These are phyloP conservation scores for Todus mexicanus DNA, from an alignment of 2,797 vertebrate species.

Conservation along the genomic window DNA sequence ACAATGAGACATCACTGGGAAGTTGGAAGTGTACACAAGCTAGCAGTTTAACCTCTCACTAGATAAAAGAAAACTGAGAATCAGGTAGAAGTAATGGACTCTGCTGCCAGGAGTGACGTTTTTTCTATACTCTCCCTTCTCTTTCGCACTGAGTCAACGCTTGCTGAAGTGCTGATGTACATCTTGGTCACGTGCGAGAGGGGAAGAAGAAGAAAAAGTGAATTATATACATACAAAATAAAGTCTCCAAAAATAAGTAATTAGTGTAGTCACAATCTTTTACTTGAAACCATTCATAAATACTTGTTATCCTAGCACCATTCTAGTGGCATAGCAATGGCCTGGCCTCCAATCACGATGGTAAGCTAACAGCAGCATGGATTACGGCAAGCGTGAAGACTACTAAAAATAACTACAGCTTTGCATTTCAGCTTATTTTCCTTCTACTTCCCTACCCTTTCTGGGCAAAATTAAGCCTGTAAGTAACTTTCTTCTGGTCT, in stretches of 20 bases:
- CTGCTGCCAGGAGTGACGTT: background rate
- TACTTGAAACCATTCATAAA: background rate
- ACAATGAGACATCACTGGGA: background rate
- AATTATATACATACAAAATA: background rate
- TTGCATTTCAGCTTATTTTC: background rate
- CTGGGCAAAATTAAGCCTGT: background rate
- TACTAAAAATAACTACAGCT: background rate
- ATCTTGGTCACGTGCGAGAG: background rate
- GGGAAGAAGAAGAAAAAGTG: background rate
- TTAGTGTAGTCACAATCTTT: background rate
- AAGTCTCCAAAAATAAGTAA: background rate
- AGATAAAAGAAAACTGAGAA: background rate
- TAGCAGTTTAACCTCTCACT: background rate
- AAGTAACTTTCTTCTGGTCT: background rate
- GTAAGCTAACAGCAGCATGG: background rate
- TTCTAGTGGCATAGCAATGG: background rate
- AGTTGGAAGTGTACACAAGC: background rate
- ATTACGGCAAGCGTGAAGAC: background rate
- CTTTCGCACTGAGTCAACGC: background rate
- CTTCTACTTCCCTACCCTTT: background rate
- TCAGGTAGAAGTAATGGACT: background rate
- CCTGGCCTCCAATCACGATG: background rate
- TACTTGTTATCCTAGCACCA: background rate
- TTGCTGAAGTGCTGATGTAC: background rate
- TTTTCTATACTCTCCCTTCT: background rate